Evolutionary conservation across 2,888 invertebrate genomes (phyloP).

Genomic region (Bombylius major): DNA sequence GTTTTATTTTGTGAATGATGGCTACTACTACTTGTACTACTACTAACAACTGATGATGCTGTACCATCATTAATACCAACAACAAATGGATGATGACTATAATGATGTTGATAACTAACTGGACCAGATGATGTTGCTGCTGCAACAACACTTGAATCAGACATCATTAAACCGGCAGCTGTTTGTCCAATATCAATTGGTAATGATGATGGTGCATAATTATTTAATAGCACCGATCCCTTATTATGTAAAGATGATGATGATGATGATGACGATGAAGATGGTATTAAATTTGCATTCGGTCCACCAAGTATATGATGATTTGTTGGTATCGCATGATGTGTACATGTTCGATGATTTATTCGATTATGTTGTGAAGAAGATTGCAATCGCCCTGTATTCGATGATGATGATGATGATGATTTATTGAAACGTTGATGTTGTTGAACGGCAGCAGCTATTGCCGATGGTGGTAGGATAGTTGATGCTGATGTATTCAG

Average conservation of each 20-base stretch:
- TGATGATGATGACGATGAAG: conserved; percentile 14
- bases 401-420: conserved; percentile 14
- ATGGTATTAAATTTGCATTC: conserved; percentile 1
- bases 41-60: conserved; percentile 9
- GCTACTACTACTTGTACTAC: conserved; percentile 7
- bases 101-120: conserved; percentile 12
- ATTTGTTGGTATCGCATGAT: not conserved
- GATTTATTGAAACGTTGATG: conserved; percentile 15
- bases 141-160: conserved; percentile 32
- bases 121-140: conserved; percentile 22
- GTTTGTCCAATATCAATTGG: conserved; percentile 31
- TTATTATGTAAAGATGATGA: conserved; percentile 12
- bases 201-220: conserved; percentile 33
- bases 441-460: conserved; percentile 14
- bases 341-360: conserved; percentile 3
- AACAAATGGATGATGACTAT: conserved; percentile 11
- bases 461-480: conserved; percentile 18
- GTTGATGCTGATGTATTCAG: conserved; percentile 18
- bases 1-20: conserved; percentile 2
- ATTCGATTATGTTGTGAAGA: conserved; percentile 17
- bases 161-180: conserved; percentile 34
- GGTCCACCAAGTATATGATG: not conserved
- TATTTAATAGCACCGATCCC: conserved; percentile 19
- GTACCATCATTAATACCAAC: conserved; percentile 9
- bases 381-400: conserved; percentile 17